Percentiles rank a stretch among this genome's conserved stretches.
Conservation (phyloP, 2,797 vertebrate species). For the Neoniphon sammara region DNA sequence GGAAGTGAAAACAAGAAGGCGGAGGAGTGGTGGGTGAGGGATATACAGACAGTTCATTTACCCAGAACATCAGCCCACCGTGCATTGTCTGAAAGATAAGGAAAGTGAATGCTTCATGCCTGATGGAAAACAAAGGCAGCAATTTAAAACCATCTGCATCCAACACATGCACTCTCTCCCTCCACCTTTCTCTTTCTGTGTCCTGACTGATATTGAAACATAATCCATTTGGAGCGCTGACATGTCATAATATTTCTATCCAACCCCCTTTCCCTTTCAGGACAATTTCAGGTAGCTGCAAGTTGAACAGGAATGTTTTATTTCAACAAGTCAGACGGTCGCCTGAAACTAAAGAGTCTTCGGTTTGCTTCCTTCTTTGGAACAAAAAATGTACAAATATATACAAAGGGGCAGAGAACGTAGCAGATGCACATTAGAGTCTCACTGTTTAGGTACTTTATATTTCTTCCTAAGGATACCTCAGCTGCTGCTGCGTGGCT, state of each 20-base stretch:
- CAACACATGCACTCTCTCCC: constrained; percentile 70
- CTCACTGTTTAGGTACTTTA: constrained; percentile 34
- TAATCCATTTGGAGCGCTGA: constrained; percentile 86
- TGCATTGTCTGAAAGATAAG: constrained; percentile 81
- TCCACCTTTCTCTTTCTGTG: constrained; percentile 68
- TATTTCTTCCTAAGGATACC: constrained; percentile 36
- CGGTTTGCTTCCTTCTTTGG: constrained; percentile 40
- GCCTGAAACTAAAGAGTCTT: constrained; percentile 31
- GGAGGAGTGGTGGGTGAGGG: constrained; percentile 70
- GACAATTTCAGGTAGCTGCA: constrained; percentile 75
- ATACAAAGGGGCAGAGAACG: neutral
- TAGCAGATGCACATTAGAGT: neutral
- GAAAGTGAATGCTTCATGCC: constrained; percentile 81
- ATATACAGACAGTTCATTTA: constrained; percentile 87
- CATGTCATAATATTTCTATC: constrained; percentile 82
- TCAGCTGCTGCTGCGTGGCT: constrained; percentile 22
- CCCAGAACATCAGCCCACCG: constrained; percentile 81
- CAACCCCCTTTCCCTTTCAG: constrained; percentile 56
- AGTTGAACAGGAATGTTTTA: constrained; percentile 71
- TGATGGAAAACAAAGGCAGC: constrained; percentile 87
- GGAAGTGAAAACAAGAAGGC: constrained; percentile 76
- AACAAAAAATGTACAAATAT: neutral
- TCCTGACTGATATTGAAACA: constrained; percentile 86
- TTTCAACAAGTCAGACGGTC: constrained; percentile 68
- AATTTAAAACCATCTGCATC: constrained; percentile 88